Base-by-base conservation (phyloP, 1,140 invertebrate genomes). In the Orchesella cincta region DNA sequence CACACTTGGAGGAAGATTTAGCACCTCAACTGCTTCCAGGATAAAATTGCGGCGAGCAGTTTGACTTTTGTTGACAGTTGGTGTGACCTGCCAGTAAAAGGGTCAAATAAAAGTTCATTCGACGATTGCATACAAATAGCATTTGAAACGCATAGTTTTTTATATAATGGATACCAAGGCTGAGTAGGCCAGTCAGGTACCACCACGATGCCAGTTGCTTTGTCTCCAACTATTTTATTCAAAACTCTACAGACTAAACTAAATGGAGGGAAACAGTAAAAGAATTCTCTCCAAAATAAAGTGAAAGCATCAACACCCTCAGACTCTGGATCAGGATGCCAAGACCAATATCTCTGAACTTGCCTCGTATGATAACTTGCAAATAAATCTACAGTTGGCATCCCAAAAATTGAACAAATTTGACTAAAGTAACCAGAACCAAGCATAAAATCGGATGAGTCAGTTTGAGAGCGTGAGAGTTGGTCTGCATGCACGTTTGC, bases 191-290 rank as follows among this genome's bases (percentile, higher is more conserved):
- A 78, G 8, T 39, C n/a, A 1, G 77, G 73, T 14, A 51, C 73
- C 20, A 78, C 62, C 23, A 78, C 1, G 1, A 78, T 33, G 20
- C 73, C 57, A 23, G 23, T 33, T 1, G 34, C 23, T 52, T 62
- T 74, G 2, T 78, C 72, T 1, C n/a, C 1, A 1, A 12, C 8
- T 31, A 74, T 75, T 52, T 78, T 74, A 26, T 57, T 54, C 1
- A 78, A 29, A 46, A 67, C 54, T 75, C 36, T 74, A 14, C 29
- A 8, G 5, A 78, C 71, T 28, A 75, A 14, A 23, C 28, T 64
- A 34, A 78, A 74, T 35, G 77, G 77, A 23, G 77, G 77, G 31
- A 78, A 78, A 1, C 62, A 57, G 36, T 78, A 78, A 36, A 52
- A 74, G 8, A 70, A 28, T 33, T 71, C 64, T 5, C 51, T 34